A percentile compares a stretch with the other conserved stretches of the same genome.
phyloP scores from a whole-genome alignment of 2,888 invertebrate genomes.

The Stenotaenia linearis region DNA sequence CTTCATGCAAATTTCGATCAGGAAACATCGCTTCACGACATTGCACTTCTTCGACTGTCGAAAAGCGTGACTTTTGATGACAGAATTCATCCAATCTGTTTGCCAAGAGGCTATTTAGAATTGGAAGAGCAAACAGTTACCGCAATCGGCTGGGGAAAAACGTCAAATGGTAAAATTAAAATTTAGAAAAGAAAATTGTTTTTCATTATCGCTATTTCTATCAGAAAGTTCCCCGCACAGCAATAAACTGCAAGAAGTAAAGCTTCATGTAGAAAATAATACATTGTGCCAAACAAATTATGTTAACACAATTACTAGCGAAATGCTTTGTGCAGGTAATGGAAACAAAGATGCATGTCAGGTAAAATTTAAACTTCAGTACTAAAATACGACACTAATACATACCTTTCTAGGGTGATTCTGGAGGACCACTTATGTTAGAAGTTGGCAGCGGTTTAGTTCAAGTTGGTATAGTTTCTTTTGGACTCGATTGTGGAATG shows the following conservation, averaged over 20 bases:
- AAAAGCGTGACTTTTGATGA: neutral
- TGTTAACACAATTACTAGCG: neutral
- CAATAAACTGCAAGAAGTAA: slow-evolving; percentile 4
- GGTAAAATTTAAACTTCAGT: neutral
- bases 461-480: slow-evolving; percentile 29
- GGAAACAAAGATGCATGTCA: slow-evolving; percentile 30
- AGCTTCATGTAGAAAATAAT: neutral
- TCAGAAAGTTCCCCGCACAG: slow-evolving; percentile 24
- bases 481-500: slow-evolving; percentile 31
- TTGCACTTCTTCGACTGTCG: slow-evolving; percentile 24
- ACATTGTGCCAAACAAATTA: slow-evolving; percentile 9
- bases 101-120: slow-evolving; percentile 5
- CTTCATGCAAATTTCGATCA: slow-evolving; percentile 18
- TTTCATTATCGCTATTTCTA: too few relatives aligned
- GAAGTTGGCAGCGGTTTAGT: neutral
- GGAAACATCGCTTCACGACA: slow-evolving; percentile 20
- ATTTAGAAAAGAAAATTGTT: too few relatives aligned
- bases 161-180: slow-evolving; percentile 24
- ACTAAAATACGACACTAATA: too few relatives aligned
- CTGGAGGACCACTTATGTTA: slow-evolving; percentile 30
- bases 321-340: slow-evolving; percentile 31
- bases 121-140: neutral
- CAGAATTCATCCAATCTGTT: slow-evolving; percentile 19
- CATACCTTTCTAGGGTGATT: too few relatives aligned
- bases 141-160: slow-evolving; percentile 28